These are phyloP conservation scores for Rhyacichthys aspro DNA, from an alignment of 2,797 vertebrate genomes.

Conservation along the genomic window DNA sequence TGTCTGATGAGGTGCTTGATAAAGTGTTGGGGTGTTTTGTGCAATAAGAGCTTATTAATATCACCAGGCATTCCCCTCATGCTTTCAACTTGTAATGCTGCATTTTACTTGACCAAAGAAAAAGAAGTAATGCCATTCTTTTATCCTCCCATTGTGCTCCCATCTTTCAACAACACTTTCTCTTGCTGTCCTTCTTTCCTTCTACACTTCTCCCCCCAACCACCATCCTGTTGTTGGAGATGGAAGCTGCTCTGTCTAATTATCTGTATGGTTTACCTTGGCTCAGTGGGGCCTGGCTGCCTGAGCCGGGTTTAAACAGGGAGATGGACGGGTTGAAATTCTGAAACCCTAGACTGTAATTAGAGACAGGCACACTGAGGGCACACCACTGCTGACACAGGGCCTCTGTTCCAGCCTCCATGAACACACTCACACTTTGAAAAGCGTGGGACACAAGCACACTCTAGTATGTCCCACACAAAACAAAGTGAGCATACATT, in stretches of 20 bases:
- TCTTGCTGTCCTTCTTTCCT: conserved; percentile 12
- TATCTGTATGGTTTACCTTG: conserved; percentile 82
- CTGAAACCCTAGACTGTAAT: conserved; percentile 81
- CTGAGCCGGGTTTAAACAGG: conserved; percentile 78
- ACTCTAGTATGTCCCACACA: conserved; percentile 33
- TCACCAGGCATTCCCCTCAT: conserved; percentile 2
- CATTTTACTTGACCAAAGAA: conserved; percentile 13
- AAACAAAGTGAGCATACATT: conserved; percentile 54
- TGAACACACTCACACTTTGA: conserved; percentile 20
- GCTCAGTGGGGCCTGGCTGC: conserved; percentile 78
- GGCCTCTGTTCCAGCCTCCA: conserved; percentile 66
- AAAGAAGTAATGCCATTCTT: background rate
- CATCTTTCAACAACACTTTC: background rate
- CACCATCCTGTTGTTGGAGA: conserved; percentile 59
- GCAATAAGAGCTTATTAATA: conserved; percentile 22
- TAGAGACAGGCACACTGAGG: conserved; percentile 79
- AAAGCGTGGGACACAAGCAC: conserved; percentile 27
- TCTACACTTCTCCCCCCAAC: conserved; percentile 42
- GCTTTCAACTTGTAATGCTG: conserved; percentile 24
- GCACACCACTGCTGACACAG: conserved; percentile 79
- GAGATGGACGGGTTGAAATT: conserved; percentile 78
- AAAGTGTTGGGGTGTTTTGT: conserved; percentile 31
- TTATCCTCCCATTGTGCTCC: conserved; percentile 9
- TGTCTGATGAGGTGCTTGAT: conserved; percentile 44
- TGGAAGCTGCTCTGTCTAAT: conserved; percentile 79